These are phyloP conservation scores for Metallyticus violacea DNA, from an alignment of 2,888 invertebrate genomes.

Conservation along the genomic window DNA sequence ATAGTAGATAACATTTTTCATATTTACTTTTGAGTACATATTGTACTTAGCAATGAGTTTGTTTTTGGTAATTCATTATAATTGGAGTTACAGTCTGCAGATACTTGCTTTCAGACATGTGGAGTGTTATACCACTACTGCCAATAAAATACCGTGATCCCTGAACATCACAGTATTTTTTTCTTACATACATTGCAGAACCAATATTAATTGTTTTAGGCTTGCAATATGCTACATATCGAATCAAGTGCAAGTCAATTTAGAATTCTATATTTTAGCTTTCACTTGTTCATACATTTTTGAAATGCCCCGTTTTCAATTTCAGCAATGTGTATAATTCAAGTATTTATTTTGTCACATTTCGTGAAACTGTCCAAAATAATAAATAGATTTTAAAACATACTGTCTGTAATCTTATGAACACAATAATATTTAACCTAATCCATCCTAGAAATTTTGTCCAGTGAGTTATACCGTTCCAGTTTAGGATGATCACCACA, in stretches of 20 bases:
- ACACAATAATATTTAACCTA: constrained; percentile 30
- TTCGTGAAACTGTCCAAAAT: constrained; percentile 23
- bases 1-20: too few species aligned
- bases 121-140: background rate
- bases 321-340: background rate
- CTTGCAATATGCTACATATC: constrained; percentile 7
- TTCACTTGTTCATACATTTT: constrained; percentile 11
- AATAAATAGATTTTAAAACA: constrained; percentile 13
- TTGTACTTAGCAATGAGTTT: background rate
- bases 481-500: constrained; percentile 20
- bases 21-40: too few species aligned
- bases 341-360: constrained; percentile 21
- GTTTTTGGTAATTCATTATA: too few species aligned
- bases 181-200: background rate
- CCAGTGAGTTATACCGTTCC: constrained; percentile 31
- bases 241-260: background rate
- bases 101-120: background rate
- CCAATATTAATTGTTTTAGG: background rate
- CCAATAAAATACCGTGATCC: background rate
- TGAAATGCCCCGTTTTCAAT: constrained; percentile 9
- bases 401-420: constrained; percentile 4
- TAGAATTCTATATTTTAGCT: constrained; percentile 15
- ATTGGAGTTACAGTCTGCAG: background rate
- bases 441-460: constrained; percentile 32
- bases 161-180: background rate